A percentile compares a stretch with the other conserved stretches of the same genome.
Evolutionary conservation across 2,797 vertebrate genomes (phyloP).

Genomic region (Sparus aurata): DNA sequence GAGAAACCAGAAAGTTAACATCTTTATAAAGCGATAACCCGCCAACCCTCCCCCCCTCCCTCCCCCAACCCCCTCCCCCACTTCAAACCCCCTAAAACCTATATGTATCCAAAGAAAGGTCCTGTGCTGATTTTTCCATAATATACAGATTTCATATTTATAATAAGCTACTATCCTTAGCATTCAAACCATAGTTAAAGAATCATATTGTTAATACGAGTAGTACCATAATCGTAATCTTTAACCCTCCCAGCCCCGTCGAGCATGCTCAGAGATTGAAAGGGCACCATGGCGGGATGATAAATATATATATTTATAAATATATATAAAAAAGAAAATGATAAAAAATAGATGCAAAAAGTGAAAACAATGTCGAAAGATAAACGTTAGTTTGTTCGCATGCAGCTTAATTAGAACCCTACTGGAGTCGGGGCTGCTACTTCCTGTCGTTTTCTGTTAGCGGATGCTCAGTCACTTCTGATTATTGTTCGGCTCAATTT

Average conservation of each 20-base stretch:
- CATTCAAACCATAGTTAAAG: conserved; percentile 89
- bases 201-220: conserved; percentile 88
- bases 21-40: conserved; percentile 82
- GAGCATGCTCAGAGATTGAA: conserved; percentile 89
- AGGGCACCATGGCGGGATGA: conserved; percentile 80
- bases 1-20: conserved; percentile 88
- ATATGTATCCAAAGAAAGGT: conserved; percentile 84
- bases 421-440: conserved; percentile 36
- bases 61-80: conserved; percentile 41
- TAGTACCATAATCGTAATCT: conserved; percentile 86
- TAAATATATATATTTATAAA: conserved; percentile 39
- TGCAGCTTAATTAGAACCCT: conserved; percentile 56
- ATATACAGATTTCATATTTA: conserved; percentile 91
- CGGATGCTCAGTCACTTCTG: conserved; percentile 12
- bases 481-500: conserved; percentile 26
- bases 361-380: conserved; percentile 66
- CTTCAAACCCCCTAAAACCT: conserved; percentile 66
- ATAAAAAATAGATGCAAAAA: conserved; percentile 61
- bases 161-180: conserved; percentile 91
- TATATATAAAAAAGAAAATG: conserved; percentile 7
- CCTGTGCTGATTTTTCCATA: conserved; percentile 89
- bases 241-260: conserved; percentile 75
- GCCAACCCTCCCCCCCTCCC: conserved; percentile 41
- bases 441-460: conserved; percentile 23
- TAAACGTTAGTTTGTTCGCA: conserved; percentile 54